Base-by-base conservation (phyloP, 2,797 vertebrate species). In the Oreonectes daqikongensis region DNA sequence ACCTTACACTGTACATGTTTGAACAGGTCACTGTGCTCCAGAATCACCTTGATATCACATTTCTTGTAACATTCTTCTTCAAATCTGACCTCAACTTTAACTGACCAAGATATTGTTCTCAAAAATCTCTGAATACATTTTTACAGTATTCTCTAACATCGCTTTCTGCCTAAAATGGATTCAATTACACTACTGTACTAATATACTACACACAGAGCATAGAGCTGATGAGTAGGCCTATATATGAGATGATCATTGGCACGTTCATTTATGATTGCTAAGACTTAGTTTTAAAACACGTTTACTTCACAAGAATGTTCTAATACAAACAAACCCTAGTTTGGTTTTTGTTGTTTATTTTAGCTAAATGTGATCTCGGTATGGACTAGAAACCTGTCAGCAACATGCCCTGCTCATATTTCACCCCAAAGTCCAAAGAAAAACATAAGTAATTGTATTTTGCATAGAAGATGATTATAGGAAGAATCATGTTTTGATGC, bases 211-310 rank as follows among this genome's bases (percentile, higher is more conserved):
- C 91, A 96, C 91, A 93, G 93, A 95, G 93, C 89, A 86, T 82
- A 38, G 32, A 67, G 92, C 80, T 90, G 93, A 94, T 94, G 93
- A 92, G 91, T 92, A n/a, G n/a, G n/a, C n/a, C n/a, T n/a, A 93
- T 90, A 91, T 93, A 94, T 92, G 94, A 92, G 93, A 94, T 92
- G 93, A 94, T 95, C 94, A 93, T 97, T 98, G 97, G 97, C 97
- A 99, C 97, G 89, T 95, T 95, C 93, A 95, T 92, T 93, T 88
- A 94, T 92, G 94, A 95, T 93, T 87, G 91, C 90, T 91, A 94
- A 87, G 93, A 92, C 90, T 90, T 87, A 91, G 11, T 1, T 10
- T 32, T 42, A 48, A 48, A 48, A 60, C 22, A 70, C 69, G 20
- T 46, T 46, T 46, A 46, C 44, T 46, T 15, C 17, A 46, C 15